These are phyloP conservation scores for Protonibea diacanthus DNA, from an alignment of 2,797 vertebrate species.

Conservation along the genomic window DNA sequence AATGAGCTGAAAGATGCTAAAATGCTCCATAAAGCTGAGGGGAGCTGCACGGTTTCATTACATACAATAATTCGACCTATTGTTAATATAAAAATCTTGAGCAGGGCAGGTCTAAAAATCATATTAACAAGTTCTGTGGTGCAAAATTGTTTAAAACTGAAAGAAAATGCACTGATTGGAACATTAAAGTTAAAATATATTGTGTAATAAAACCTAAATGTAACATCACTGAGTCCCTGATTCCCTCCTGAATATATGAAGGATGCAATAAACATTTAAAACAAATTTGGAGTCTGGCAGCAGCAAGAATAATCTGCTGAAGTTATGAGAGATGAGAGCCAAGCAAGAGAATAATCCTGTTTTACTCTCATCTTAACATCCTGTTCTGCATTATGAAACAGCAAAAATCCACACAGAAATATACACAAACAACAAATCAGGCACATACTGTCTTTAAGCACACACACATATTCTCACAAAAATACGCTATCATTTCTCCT, in stretches of 20 bases:
- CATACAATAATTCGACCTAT: background rate
- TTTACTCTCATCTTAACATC: conserved; percentile 22
- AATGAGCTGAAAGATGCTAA: too few relatives aligned
- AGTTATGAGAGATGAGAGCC: conserved; percentile 47
- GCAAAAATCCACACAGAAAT: conserved; percentile 20
- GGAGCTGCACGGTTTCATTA: background rate
- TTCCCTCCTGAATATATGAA: background rate
- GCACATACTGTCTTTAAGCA: background rate
- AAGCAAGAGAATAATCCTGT: conserved; percentile 43
- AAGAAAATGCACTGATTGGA: background rate
- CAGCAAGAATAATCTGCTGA: conserved; percentile 38
- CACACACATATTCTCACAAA: background rate
- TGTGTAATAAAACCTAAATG: conserved; percentile 7
- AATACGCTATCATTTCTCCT: background rate
- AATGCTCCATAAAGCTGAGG: too few relatives aligned
- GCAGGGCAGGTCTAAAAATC: too few relatives aligned
- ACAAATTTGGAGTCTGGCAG: conserved; percentile 23
- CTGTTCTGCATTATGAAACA: conserved; percentile 17
- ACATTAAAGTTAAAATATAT: background rate
- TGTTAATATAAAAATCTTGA: background rate
- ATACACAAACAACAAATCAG: background rate
- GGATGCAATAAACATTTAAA: conserved; percentile 26
- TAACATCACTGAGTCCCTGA: conserved; percentile 1
- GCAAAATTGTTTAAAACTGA: background rate
- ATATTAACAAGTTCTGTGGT: background rate